These are phyloP conservation scores for Symphodus melops DNA, from an alignment of 2,113 vertebrate species.

Conservation along the genomic window DNA sequence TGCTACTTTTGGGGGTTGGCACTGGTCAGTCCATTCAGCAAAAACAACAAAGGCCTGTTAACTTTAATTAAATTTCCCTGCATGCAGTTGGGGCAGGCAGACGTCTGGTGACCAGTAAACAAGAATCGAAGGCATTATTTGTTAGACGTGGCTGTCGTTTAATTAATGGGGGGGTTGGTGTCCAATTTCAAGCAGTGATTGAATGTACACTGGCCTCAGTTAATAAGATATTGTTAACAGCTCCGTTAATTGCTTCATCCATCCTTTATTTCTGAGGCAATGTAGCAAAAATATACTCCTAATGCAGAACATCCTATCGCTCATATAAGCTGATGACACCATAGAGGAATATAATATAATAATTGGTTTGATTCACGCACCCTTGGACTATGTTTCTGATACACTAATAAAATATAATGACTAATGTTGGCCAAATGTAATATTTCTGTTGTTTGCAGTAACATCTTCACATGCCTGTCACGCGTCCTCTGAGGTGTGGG, in stretches of 20 bases:
- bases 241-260: slow-evolving; percentile 62
- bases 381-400: slow-evolving; percentile 5
- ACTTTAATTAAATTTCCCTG: slow-evolving; percentile 58
- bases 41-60: slow-evolving; percentile 51
- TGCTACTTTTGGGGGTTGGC: slow-evolving; percentile 50
- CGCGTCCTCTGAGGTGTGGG: background rate
- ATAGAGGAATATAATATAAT: slow-evolving; percentile 45
- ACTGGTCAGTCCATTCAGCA: slow-evolving; percentile 20
- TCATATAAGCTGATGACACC: slow-evolving; percentile 40
- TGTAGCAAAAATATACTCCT: slow-evolving; percentile 20
- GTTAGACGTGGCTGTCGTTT: slow-evolving; percentile 49
- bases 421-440: background rate
- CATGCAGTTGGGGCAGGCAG: slow-evolving; percentile 39
- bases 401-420: background rate
- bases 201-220: slow-evolving; percentile 55
- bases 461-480: background rate
- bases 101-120: slow-evolving; percentile 65
- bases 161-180: slow-evolving; percentile 59
- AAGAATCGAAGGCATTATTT: slow-evolving; percentile 57
- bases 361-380: background rate
- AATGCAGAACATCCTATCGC: slow-evolving; percentile 52
- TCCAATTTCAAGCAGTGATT: slow-evolving; percentile 68
- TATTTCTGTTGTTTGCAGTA: slow-evolving; percentile 10
- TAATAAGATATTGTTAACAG: slow-evolving; percentile 57
- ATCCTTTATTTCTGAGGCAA: slow-evolving; percentile 49